Conservation (phyloP, 2,797 vertebrate species). For the Lagocephalus sceleratus region DNA sequence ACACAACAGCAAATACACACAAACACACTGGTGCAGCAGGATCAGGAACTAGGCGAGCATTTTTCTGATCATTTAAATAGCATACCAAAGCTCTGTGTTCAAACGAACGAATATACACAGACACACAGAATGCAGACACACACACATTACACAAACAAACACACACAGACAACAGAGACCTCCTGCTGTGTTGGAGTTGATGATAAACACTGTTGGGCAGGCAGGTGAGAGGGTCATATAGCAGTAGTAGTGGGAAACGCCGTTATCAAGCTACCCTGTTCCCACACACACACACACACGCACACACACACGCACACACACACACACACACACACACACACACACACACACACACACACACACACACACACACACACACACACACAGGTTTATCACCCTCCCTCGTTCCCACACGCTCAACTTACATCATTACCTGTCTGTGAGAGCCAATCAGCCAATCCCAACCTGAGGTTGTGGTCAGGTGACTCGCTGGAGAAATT, state of each 20-base stretch:
- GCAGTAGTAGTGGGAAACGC: slow-evolving; percentile 87
- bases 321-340: slow-evolving; percentile 29
- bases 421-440: slow-evolving; percentile 99
- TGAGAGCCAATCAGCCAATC: slow-evolving; percentile 85
- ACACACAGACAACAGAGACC: slow-evolving; percentile 25
- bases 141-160: not conserved
- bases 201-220: slow-evolving; percentile 81
- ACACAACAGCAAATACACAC: no score
- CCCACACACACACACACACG: slow-evolving; percentile 46
- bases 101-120: not conserved
- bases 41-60: no score
- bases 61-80: no score
- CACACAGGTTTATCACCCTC: slow-evolving; percentile 85
- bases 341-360: slow-evolving; percentile 33
- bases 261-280: slow-evolving; percentile 64
- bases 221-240: slow-evolving; percentile 85
- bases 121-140: not conserved
- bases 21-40: no score
- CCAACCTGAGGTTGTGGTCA: slow-evolving; percentile 76
- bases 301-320: slow-evolving; percentile 30
- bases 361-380: slow-evolving; percentile 35
- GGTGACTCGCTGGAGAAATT: slow-evolving; percentile 94
- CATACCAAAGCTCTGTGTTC: no score
- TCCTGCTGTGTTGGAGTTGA: slow-evolving; percentile 84
- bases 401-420: slow-evolving; percentile 99